These are phyloP conservation scores for Nasonia giraulti DNA, from an alignment of 1,140 invertebrate species.

Conservation along the genomic window DNA sequence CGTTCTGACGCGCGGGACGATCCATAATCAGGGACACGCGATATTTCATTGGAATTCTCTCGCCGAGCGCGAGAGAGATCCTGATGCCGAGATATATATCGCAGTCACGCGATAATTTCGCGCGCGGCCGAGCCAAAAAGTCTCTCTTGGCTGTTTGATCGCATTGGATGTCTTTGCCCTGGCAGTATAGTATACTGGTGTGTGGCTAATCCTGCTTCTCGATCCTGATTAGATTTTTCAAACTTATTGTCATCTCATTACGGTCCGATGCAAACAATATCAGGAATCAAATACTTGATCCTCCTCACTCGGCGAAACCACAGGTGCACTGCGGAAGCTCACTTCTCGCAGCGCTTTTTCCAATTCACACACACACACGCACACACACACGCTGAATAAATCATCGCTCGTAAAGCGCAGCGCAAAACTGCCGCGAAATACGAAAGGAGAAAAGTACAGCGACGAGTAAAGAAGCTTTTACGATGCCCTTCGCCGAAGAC, in stretches of 20 bases:
- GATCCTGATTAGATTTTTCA: too few relatives aligned
- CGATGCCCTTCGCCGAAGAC: neutral
- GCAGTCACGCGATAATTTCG: constrained; percentile 8
- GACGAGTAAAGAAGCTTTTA: neutral
- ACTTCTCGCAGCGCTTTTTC: too few relatives aligned
- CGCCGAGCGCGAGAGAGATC: constrained; percentile 61
- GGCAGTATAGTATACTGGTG: neutral
- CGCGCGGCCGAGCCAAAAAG: neutral
- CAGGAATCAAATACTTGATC: too few relatives aligned
- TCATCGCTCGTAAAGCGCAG: neutral
- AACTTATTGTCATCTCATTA: too few relatives aligned
- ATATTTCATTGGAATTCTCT: constrained; percentile 66
- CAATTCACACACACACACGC: too few relatives aligned
- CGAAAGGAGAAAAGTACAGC: neutral
- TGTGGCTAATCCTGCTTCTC: too few relatives aligned
- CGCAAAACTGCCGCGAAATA: neutral
- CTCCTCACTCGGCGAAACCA: too few relatives aligned
- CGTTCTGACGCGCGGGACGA: constrained; percentile 50
- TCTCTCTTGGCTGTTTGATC: neutral
- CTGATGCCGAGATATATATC: constrained; percentile 50
- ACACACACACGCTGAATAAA: neutral
- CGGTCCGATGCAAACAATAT: too few relatives aligned
- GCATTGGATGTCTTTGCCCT: neutral
- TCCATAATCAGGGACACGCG: constrained; percentile 68
- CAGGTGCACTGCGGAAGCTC: too few relatives aligned